Base-by-base conservation (phyloP, 92 coral and sea anemone species). In the Siderastrea siderea region DNA sequence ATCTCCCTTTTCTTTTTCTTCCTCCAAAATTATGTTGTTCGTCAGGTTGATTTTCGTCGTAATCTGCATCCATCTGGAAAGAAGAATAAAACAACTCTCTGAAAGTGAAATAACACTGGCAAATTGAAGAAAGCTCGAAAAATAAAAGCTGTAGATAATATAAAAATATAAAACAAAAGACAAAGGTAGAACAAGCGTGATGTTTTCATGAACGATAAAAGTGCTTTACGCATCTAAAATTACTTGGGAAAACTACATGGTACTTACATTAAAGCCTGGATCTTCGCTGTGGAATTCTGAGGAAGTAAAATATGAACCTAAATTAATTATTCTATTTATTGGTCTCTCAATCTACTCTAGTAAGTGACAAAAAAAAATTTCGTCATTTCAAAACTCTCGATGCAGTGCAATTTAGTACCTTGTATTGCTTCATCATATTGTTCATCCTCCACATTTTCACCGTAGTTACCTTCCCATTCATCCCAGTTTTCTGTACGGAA, bases 21-120 rank as follows among this genome's bases (percentile, higher is more conserved):
- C 71, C 88, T 66, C 83, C 19, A 48, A 81, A 57, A 46, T 38
- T 77, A 86, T 75, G 75, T 69, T 80, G 69, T 47, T 90, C 84
- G 82, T 47, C 59, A n/a, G 65, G 47, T 48, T 46, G 26, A 72
- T 78, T 88, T 16, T 73, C 92, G 44, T 93, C 94, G 69, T 88
- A 97, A 81, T 97, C 99, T 6, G 98, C 99, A 79, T 97, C 99
- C 99, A 97, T 97, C 99, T 97, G 73, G 6, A 72, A 66, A 59
- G 57, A 48, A n/a, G 6, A 67, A 58, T 5, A 68, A 14, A 3
- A 55, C 47, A 77, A 1, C 47, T 7, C 47, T 7, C 7, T 45
- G 12, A 7, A 59, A 44, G 4, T 45, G 5, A 79, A 12, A 15
- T 8, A 79, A 2, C 5, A 50, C 13, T 8, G 3, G 11, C 43